phyloP scores from a whole-genome alignment of 2,888 invertebrate genomes.

The Acrobasis suavella region DNA sequence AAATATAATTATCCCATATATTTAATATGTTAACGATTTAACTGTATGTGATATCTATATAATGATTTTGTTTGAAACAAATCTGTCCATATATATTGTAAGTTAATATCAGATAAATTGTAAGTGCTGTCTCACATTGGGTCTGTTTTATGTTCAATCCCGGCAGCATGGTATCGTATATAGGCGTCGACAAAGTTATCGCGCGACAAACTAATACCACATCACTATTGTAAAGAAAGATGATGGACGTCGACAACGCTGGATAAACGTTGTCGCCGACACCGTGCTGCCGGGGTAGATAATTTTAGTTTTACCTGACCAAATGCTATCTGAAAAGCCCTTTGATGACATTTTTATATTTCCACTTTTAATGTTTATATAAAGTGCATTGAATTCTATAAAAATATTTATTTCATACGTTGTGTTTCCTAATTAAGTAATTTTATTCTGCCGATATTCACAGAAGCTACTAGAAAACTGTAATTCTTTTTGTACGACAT shows the following conservation, averaged over 20 bases:
- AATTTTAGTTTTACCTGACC: not conserved
- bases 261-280: too few relatives aligned
- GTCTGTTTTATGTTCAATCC: conserved; percentile 15
- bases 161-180: too few relatives aligned
- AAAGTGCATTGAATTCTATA: conserved; percentile 22
- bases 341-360: conserved; percentile 17
- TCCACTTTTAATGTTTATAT: conserved; percentile 8
- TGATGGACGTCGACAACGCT: too few relatives aligned
- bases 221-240: too few relatives aligned
- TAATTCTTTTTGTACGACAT: not conserved
- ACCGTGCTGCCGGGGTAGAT: not conserved
- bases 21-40: conserved; percentile 46
- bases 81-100: conserved; percentile 60
- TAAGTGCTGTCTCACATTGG: conserved; percentile 34
- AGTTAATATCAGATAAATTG: conserved; percentile 42
- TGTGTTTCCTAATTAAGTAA: conserved; percentile 17
- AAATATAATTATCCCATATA: conserved; percentile 34
- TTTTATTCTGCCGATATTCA: conserved; percentile 22
- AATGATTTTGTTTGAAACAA: conserved; percentile 62
- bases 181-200: too few relatives aligned
- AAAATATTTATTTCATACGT: conserved; percentile 25
- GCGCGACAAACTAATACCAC: too few relatives aligned
- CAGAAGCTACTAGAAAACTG: not conserved
- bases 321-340: not conserved
- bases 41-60: conserved; percentile 63